Evolutionary conservation across 2,113 vertebrate genomes (phyloP).

Genomic region (Pycnonotus jocosus): DNA sequence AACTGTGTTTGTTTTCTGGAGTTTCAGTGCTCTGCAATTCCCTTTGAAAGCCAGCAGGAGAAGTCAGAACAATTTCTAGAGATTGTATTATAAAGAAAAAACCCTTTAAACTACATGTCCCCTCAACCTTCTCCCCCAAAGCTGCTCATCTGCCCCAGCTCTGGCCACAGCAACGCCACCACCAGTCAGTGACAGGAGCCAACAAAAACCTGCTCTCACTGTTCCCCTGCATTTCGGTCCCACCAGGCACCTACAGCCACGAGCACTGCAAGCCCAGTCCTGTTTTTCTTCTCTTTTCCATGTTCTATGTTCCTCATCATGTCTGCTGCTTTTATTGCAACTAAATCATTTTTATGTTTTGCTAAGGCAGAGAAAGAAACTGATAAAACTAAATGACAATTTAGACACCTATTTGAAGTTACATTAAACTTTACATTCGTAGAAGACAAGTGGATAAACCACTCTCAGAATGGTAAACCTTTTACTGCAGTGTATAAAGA

Average conservation of each 20-base stretch:
- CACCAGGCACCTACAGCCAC: background rate
- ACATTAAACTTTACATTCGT: conserved; percentile 31
- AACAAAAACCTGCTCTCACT: background rate
- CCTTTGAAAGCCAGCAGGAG: background rate
- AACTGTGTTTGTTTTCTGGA: background rate
- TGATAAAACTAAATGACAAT: conserved; percentile 46
- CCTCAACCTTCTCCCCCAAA: background rate
- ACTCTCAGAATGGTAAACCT: conserved; percentile 1
- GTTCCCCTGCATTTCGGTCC: background rate
- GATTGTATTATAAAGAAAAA: background rate
- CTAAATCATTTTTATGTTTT: conserved; percentile 36
- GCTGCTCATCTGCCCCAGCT: background rate
- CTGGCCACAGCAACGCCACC: background rate
- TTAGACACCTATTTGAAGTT: conserved; percentile 35
- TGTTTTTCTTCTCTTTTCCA: background rate
- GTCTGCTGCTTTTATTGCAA: background rate
- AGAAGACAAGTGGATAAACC: conserved; percentile 7
- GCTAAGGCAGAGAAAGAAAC: conserved; percentile 44
- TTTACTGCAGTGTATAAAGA: conserved; percentile 41
- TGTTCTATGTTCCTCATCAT: background rate
- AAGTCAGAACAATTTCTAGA: background rate
- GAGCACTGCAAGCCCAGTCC: background rate
- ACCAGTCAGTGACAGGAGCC: background rate
- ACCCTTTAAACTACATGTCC: background rate
- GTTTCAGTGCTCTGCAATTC: background rate